Conservation (phyloP, 2,797 vertebrate genomes). For the Sorex maritimensis region DNA sequence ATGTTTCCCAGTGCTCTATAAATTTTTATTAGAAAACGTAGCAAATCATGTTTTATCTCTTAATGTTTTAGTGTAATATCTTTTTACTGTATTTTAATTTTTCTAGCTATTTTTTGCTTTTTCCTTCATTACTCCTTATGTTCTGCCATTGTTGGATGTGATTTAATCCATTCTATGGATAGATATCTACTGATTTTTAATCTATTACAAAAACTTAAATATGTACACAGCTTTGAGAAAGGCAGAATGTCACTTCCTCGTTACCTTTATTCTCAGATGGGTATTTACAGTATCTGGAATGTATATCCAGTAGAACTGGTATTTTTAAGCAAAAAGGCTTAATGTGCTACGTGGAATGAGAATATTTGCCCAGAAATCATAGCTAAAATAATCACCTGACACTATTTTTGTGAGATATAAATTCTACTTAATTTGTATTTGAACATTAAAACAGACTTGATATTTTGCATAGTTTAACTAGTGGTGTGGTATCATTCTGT, state of each 20-base stretch:
- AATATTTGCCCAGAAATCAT: slow-evolving; percentile 56
- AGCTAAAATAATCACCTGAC: slow-evolving; percentile 49
- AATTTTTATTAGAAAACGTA: slow-evolving; percentile 51
- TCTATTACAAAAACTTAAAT: slow-evolving; percentile 40
- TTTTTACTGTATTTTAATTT: slow-evolving; percentile 35
- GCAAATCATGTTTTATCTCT: slow-evolving; percentile 57
- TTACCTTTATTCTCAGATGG: slow-evolving; percentile 73
- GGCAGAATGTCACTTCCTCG: slow-evolving; percentile 70
- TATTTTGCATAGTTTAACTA: slow-evolving; percentile 51
- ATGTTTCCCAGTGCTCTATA: slow-evolving; percentile 36
- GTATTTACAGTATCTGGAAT: slow-evolving; percentile 42
- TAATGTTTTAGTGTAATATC: slow-evolving; percentile 18
- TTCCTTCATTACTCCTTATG: background rate
- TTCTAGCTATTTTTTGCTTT: slow-evolving; percentile 22
- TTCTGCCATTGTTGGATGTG: background rate
- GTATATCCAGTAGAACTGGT: slow-evolving; percentile 74
- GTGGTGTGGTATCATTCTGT: background rate
- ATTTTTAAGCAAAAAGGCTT: slow-evolving; percentile 60
- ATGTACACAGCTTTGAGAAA: slow-evolving; percentile 61
- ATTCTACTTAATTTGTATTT: slow-evolving; percentile 54
- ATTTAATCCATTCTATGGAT: slow-evolving; percentile 45
- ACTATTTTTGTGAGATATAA: slow-evolving; percentile 39
- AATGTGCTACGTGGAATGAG: slow-evolving; percentile 43
- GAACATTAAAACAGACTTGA: slow-evolving; percentile 30
- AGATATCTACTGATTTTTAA: slow-evolving; percentile 57